Evolutionary conservation across 2,113 vertebrate species (phyloP), one percentile per base, ranked within the genome.

Genomic region (Callaeas wilsoni): DNA sequence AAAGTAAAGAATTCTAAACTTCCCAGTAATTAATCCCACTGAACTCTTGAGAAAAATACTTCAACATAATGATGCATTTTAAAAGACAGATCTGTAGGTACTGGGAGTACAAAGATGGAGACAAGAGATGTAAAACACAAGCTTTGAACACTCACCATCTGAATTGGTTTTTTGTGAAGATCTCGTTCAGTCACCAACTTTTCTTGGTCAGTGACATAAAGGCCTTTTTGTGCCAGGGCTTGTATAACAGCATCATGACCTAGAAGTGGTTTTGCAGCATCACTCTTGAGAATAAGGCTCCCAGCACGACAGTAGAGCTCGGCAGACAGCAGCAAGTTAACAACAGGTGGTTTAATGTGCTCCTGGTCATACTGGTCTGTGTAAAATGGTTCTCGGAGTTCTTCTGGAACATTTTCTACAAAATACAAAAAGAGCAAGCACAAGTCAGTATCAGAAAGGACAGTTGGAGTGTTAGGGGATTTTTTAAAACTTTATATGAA

Each of bases 361-460:
- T 99, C 99, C 95, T 99, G 99, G 68, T 99, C 99, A 79, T 99
- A 99, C 97, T 99, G 99, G 97, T 99, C 99, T 13, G 98, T 99
- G 97, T 99, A 99, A 97, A 99, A 99, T 0, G 99, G 99, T 47
- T 99, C 99, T 93, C 97, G 98, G 21, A 99, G 93, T 53, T 99
- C 99, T 93, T 98, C 98, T 25, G 99, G 99, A 96, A 99, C 97
- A 65, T 98, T 99, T 97, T 99, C 99, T 99, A 96, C 20, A 90
- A 63, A 89, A 65, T 82, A 37, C 89, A 16, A 39, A 68, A 32
- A 20, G 23, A 32, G 1, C 18, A 65, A 32, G 1, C 18, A 65
- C 39, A 46, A 35, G 20, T 68, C n/a, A 68, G 7, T 32, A 44
- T 30, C 27, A 94, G 39, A 84, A 89, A 59, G 30, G 4, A 67